phyloP scores from a whole-genome alignment of 2,113 vertebrate genomes.

The Butorides virescens region DNA sequence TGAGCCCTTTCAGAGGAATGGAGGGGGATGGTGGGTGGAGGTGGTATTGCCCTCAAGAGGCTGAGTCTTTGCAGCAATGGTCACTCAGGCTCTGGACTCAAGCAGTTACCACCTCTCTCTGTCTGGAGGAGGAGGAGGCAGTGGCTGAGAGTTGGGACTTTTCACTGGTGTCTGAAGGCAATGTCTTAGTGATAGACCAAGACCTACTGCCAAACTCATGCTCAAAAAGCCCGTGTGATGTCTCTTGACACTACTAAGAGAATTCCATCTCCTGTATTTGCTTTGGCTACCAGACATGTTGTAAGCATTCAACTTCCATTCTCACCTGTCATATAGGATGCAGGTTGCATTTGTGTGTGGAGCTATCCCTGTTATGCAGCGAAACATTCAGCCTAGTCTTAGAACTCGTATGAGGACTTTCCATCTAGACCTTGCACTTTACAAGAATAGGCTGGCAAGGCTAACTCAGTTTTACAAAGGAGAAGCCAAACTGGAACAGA shows the following conservation, averaged over 20 bases:
- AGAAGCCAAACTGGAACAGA: neutral
- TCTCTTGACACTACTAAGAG: neutral
- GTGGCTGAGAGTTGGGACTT: neutral
- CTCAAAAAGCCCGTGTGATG: neutral
- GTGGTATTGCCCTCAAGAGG: neutral
- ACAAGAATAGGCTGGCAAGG: neutral
- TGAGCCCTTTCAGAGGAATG: neutral
- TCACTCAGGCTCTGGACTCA: neutral
- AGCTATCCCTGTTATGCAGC: neutral
- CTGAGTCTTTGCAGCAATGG: neutral
- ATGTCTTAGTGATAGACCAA: neutral
- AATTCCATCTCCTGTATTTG: neutral
- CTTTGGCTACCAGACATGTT: neutral
- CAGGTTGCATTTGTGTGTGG: neutral
- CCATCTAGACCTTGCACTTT: neutral
- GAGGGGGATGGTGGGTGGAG: neutral
- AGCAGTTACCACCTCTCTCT: neutral
- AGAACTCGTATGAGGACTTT: neutral
- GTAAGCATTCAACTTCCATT: neutral
- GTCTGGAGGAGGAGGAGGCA: neutral
- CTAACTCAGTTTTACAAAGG: neutral
- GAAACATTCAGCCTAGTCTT: neutral
- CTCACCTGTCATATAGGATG: neutral
- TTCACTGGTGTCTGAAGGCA: neutral
- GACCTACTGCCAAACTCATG: neutral